Conservation (phyloP, 1,140 invertebrate genomes). For the Zelostemma sp. region DNA sequence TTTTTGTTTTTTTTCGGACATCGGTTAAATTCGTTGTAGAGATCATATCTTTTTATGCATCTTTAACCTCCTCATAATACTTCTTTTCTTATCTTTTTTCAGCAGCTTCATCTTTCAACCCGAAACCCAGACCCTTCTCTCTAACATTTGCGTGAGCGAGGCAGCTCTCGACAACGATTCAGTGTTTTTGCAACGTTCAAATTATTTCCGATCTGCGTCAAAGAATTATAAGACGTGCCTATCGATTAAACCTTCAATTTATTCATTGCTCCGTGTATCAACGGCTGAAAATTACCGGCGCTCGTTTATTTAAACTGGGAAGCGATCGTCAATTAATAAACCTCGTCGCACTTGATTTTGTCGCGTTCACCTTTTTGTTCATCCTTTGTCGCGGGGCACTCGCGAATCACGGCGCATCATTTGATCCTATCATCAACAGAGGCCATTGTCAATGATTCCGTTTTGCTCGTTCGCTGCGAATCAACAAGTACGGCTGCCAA, state of each 20-base stretch:
- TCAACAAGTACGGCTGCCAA: conserved; percentile 35
- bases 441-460: conserved; percentile 13
- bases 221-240: conserved; percentile 17
- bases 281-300: neutral
- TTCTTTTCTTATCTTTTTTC: conserved; percentile 73
- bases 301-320: conserved; percentile 30
- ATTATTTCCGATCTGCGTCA: conserved; percentile 18
- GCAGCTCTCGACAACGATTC: conserved; percentile 68
- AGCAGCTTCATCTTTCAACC: conserved; percentile 75
- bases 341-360: conserved; percentile 20
- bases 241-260: conserved; percentile 24
- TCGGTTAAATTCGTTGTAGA: conserved; percentile 17
- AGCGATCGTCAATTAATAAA: conserved; percentile 37
- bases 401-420: conserved; percentile 6
- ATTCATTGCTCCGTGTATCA: conserved; percentile 2
- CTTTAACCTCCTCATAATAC: conserved; percentile 56
- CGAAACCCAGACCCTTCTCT: conserved; percentile 75
- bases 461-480: conserved; percentile 26
- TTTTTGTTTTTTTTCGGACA: too few relatives aligned
- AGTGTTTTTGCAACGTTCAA: conserved; percentile 33
- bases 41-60: conserved; percentile 10
- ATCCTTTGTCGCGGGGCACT: neutral
- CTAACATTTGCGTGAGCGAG: conserved; percentile 71
- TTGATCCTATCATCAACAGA: conserved; percentile 20
- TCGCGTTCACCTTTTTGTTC: conserved; percentile 12